phyloP scores from a whole-genome alignment of 2,888 invertebrate species.

The Trachelus stipa region DNA sequence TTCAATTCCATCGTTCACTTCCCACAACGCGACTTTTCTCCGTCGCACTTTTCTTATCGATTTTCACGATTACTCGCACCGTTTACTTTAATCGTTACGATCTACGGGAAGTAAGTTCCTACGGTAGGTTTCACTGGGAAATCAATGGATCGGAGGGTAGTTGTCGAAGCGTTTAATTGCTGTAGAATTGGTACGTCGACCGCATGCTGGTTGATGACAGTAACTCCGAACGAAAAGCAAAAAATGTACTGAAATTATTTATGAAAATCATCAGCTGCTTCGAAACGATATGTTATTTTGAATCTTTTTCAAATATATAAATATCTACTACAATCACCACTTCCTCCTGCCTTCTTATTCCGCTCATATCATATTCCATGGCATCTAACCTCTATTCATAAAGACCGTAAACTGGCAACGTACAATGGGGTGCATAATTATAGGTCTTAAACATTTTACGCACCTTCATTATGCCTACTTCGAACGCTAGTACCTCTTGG shows the following conservation, averaged over 20 bases:
- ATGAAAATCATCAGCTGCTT: not conserved
- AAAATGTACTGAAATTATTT: not conserved
- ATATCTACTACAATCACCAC: not conserved
- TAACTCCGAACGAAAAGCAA: not conserved
- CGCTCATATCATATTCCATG: not conserved
- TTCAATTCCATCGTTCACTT: not conserved
- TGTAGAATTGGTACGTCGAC: not conserved
- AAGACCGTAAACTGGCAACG: slow-evolving; percentile 21
- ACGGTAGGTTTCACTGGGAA: not conserved
- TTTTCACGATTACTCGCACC: not conserved
- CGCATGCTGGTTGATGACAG: not conserved
- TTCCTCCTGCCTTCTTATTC: not conserved
- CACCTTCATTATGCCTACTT: slow-evolving; percentile 44
- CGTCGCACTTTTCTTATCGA: not conserved
- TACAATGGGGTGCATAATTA: slow-evolving; percentile 43
- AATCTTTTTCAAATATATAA: not conserved
- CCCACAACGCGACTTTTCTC: too few relatives aligned
- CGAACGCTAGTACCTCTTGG: slow-evolving; percentile 36
- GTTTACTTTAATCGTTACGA: not conserved
- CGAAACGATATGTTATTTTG: not conserved
- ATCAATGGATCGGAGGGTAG: not conserved
- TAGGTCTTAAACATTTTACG: slow-evolving; percentile 41
- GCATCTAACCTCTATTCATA: not conserved
- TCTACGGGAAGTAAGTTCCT: not conserved
- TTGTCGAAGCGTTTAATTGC: not conserved